phyloP scores from a whole-genome alignment of 2,888 invertebrate species.

The Stenurella melanura region DNA sequence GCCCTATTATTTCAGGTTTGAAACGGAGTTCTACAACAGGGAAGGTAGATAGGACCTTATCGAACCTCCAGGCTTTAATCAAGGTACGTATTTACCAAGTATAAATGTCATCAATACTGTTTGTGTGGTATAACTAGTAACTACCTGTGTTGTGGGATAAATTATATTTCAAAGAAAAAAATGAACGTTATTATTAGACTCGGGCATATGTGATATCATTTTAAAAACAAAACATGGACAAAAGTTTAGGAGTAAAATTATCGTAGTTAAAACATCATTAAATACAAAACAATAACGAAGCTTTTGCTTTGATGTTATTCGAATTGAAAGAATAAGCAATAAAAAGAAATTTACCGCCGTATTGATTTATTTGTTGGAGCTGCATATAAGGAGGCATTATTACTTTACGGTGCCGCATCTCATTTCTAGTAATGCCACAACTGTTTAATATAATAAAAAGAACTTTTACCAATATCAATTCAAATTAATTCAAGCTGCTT shows the following conservation, averaged over 20 bases:
- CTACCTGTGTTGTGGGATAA: constrained; percentile 45
- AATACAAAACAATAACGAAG: constrained; percentile 52
- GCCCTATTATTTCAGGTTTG: constrained; percentile 57
- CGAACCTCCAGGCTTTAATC: constrained; percentile 56
- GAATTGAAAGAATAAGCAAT: constrained; percentile 52
- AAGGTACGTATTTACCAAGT: constrained; percentile 50
- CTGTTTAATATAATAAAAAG: neutral
- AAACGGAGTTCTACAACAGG: constrained; percentile 45
- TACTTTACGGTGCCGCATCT: constrained; percentile 5
- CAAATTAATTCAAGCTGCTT: neutral
- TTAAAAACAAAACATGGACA: constrained; percentile 49
- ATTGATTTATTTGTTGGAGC: constrained; percentile 49
- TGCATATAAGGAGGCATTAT: constrained; percentile 5
- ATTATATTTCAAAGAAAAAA: constrained; percentile 45
- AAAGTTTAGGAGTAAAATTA: constrained; percentile 46
- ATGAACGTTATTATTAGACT: constrained; percentile 42
- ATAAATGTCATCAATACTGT: constrained; percentile 46
- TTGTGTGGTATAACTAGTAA: constrained; percentile 40
- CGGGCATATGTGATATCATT: constrained; percentile 41
- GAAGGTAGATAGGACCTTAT: constrained; percentile 57
- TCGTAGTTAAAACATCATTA: constrained; percentile 52
- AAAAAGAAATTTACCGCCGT: constrained; percentile 52
- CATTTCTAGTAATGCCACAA: neutral
- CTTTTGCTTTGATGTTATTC: constrained; percentile 52
- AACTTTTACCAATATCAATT: neutral